Evolutionary conservation across 2,113 vertebrate genomes (phyloP).

Genomic region (Mola mola): DNA sequence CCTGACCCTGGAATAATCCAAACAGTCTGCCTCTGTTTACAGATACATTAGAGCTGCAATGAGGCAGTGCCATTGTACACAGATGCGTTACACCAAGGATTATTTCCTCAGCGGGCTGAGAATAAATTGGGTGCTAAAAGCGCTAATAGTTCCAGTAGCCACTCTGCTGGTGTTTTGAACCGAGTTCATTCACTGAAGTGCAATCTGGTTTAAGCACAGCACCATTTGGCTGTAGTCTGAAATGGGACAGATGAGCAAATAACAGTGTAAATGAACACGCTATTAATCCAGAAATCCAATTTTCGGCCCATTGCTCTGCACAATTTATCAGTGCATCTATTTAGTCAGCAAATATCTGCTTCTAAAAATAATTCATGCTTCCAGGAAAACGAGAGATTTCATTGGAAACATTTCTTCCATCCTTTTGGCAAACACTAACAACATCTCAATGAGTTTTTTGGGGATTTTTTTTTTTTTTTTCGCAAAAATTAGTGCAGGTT

Average conservation of each 20-base stretch:
- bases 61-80: conserved; percentile 35
- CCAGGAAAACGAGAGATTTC: neutral
- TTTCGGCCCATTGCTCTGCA: conserved; percentile 15
- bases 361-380: conserved; percentile 2
- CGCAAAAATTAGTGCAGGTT: no score
- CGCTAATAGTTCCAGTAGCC: conserved; percentile 54
- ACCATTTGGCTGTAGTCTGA: conserved; percentile 21
- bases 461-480: no score
- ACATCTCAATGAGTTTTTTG: no score
- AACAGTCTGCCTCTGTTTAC: conserved; percentile 58
- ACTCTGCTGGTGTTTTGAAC: conserved; percentile 47
- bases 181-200: conserved; percentile 26
- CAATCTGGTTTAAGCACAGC: conserved; percentile 27
- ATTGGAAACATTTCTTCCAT: no score
- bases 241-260: conserved; percentile 45
- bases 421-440: no score
- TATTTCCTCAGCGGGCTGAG: conserved; percentile 57
- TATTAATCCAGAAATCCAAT: conserved; percentile 68
- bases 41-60: conserved; percentile 18
- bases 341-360: conserved; percentile 20
- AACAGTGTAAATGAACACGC: conserved; percentile 58
- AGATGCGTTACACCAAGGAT: conserved; percentile 57
- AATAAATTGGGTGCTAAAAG: conserved; percentile 65
- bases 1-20: conserved; percentile 71
- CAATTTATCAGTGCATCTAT: conserved; percentile 12